Base-by-base conservation (phyloP, 2,888 invertebrate species). In the Mythimna albipuncta region DNA sequence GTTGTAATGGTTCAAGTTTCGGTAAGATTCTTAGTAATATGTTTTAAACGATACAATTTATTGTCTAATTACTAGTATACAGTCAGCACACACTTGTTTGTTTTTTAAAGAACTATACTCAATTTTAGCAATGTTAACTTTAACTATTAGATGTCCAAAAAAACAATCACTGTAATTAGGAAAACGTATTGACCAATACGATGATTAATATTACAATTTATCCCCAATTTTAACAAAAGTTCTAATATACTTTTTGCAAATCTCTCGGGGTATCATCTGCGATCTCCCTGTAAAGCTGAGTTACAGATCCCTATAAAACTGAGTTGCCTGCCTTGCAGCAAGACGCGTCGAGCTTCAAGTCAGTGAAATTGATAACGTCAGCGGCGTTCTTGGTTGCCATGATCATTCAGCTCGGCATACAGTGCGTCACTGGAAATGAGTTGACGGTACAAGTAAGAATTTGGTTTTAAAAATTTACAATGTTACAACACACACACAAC, bases 1-100 rank as follows among this genome's bases (percentile, higher is more conserved):
- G 95, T 94, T 62, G 94, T 96, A 88, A 96, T 96, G 96, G 95
- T 96, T 58, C 96, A 96, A 93, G 92, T 96, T 92, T 95, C 96
- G 93, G 96, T 96, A 90, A 93, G 93, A 81, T 76, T 76, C 67
- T 81, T 79, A 78, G 35, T 41, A 0, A n/a, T 47, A 41, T 26
- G 64, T 70, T 58, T 65, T 69, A n/a, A 16, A 52, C n/a, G n/a
- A 54, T 54, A 58, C 54, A 58, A 63, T 73, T 77, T 38, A 65
- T 47, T 70, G 6, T 13, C 9, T 9, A 38, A 9, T n/a, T n/a
- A n/a, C 9, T 38, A 38, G 38, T 38, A 11, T 44, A 44, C 11
- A 11, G 13, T 13, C 44, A 44, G 13, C 44, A 44, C 5, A 13
- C 4, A 44, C 11, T 44, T 13, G 1, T 19, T 21, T 7, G 5